Evolutionary conservation across 1,140 invertebrate genomes (phyloP).

Genomic region (Lepidurus packardi): DNA sequence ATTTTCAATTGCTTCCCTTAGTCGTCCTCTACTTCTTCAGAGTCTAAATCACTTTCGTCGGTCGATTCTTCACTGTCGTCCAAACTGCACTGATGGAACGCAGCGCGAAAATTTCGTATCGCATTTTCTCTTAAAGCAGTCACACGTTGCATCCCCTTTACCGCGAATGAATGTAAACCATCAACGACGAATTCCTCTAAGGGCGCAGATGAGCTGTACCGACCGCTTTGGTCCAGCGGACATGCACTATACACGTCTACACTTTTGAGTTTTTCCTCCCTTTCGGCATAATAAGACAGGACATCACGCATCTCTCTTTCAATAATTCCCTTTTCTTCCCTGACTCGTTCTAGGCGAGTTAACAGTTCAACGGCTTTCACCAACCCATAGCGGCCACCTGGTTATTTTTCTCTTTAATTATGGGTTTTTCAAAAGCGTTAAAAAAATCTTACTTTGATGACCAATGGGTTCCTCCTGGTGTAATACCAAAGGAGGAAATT

Average conservation of each 20-base stretch:
- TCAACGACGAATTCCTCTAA: neutral
- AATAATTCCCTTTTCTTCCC: no score
- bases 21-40: neutral
- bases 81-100: neutral
- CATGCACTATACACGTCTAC: neutral
- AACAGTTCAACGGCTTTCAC: neutral
- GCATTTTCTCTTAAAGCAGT: neutral
- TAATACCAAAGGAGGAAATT: neutral
- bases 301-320: neutral
- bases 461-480: neutral
- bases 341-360: no score
- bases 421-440: neutral
- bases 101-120: slow-evolving; percentile 5
- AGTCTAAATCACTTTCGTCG: neutral
- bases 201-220: neutral
- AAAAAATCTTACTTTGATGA: neutral
- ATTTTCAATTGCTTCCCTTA: neutral
- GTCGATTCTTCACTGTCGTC: neutral
- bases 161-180: neutral
- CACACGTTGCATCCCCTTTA: neutral
- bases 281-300: neutral
- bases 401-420: neutral
- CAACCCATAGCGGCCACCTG: neutral
- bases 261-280: neutral
- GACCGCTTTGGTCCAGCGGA: slow-evolving; percentile 2